Conservation (phyloP, 2,797 vertebrate genomes). For the Sebastiscus albofasciatus region DNA sequence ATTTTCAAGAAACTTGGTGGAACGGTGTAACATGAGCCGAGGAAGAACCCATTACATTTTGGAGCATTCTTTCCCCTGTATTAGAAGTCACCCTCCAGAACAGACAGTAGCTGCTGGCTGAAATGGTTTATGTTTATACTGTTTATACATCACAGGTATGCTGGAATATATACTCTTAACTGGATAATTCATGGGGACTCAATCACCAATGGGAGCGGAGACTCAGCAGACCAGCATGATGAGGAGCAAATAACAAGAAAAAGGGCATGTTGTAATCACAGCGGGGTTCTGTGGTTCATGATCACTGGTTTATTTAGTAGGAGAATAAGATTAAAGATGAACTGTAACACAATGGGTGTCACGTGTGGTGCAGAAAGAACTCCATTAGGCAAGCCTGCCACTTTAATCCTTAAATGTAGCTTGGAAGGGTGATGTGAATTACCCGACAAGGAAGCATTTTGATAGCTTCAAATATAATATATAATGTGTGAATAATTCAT, state of each 20-base stretch:
- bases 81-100: not conserved
- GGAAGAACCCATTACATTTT: too few species aligned
- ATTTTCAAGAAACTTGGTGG: too few species aligned
- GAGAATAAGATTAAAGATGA: slow-evolving; percentile 5
- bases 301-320: not conserved
- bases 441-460: not conserved
- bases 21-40: too few species aligned
- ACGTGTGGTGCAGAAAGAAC: not conserved
- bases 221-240: not conserved
- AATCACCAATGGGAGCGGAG: not conserved
- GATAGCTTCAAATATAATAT: not conserved
- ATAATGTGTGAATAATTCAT: not conserved
- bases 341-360: not conserved
- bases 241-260: not conserved
- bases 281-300: not conserved
- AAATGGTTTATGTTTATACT: not conserved
- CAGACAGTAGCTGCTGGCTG: not conserved
- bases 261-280: not conserved
- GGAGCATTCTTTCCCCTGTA: not conserved
- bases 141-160: not conserved
- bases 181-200: not conserved
- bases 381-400: not conserved
- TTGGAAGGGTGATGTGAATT: not conserved
- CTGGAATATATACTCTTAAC: not conserved
- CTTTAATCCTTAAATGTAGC: not conserved